phyloP scores from a whole-genome alignment of 2,888 invertebrate species.

The Pteria penguin region DNA sequence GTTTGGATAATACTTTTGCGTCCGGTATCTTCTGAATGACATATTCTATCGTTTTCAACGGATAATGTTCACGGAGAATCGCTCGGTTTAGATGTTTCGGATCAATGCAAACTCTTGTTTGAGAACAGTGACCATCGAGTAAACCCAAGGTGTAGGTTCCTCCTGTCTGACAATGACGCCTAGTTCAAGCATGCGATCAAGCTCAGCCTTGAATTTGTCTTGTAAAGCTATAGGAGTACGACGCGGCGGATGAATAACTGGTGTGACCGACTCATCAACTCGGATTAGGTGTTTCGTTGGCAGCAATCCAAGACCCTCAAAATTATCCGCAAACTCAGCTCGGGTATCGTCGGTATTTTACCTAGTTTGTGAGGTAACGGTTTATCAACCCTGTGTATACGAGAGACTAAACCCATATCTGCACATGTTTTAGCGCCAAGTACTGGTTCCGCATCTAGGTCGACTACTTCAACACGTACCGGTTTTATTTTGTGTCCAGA shows the following conservation, averaged over 20 bases:
- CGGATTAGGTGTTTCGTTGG: not conserved
- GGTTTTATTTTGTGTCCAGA: conserved; percentile 5
- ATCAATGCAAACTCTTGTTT: conserved; percentile 50
- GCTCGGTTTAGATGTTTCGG: conserved; percentile 47
- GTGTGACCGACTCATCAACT: not conserved
- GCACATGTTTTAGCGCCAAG: conserved; percentile 6
- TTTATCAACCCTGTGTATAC: not conserved
- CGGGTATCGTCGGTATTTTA: not conserved
- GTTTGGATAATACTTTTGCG: conserved; percentile 43
- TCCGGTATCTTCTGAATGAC: conserved; percentile 40
- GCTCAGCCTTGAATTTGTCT: conserved; percentile 40
- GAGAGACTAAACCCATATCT: not conserved
- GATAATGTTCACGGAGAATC: conserved; percentile 48
- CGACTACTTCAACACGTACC: not conserved
- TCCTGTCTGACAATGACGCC: conserved; percentile 43
- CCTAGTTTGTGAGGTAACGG: not conserved
- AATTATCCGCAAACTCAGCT: not conserved
- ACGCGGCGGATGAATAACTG: conserved; percentile 33
- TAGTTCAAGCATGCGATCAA: conserved; percentile 39
- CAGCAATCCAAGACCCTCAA: not conserved
- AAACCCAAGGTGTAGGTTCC: conserved; percentile 43
- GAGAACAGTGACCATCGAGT: conserved; percentile 45
- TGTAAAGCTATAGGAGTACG: conserved; percentile 37
- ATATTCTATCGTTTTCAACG: conserved; percentile 51
- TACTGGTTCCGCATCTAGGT: not conserved